Evolutionary conservation across 2,797 vertebrate species (phyloP).

Genomic region (Pantherophis alleghaniensis): DNA sequence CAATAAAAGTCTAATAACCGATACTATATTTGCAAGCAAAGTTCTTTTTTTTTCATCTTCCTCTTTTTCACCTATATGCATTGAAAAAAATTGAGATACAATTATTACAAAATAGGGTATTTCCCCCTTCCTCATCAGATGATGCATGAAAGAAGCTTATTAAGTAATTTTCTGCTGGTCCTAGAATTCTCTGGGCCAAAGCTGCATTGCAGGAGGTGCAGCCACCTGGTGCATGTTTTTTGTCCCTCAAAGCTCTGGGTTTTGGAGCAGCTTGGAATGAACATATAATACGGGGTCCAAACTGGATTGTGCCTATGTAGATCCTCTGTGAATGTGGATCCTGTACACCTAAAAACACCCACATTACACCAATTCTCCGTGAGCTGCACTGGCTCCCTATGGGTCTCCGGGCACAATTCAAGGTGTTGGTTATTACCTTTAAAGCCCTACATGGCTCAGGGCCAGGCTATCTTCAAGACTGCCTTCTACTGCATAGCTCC

Average conservation of each 20-base stretch:
- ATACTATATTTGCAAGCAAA: slow-evolving; percentile 36
- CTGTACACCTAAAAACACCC: background rate
- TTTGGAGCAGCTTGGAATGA: background rate
- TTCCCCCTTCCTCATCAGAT: background rate
- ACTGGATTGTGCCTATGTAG: background rate
- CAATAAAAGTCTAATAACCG: slow-evolving; percentile 28
- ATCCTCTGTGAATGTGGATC: background rate
- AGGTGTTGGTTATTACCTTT: too few species aligned
- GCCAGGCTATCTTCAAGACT: too few species aligned
- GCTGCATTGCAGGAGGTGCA: background rate
- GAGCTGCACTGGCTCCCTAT: too few species aligned
- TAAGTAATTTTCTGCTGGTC: background rate
- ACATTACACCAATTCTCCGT: too few species aligned
- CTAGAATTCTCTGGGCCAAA: background rate
- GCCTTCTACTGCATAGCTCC: too few species aligned
- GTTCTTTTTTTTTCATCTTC: slow-evolving; percentile 15
- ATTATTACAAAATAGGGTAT: slow-evolving; percentile 11
- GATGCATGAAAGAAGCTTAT: background rate
- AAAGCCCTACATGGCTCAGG: too few species aligned
- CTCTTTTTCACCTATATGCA: background rate
- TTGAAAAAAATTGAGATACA: slow-evolving; percentile 41
- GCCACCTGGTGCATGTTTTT: background rate
- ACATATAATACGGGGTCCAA: background rate
- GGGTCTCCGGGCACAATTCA: too few species aligned
- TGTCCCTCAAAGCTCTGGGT: background rate